Percentiles rank a stretch among this genome's conserved stretches.
phyloP scores from a whole-genome alignment of 1,140 invertebrate species.

The Cecropterus lyciades region DNA sequence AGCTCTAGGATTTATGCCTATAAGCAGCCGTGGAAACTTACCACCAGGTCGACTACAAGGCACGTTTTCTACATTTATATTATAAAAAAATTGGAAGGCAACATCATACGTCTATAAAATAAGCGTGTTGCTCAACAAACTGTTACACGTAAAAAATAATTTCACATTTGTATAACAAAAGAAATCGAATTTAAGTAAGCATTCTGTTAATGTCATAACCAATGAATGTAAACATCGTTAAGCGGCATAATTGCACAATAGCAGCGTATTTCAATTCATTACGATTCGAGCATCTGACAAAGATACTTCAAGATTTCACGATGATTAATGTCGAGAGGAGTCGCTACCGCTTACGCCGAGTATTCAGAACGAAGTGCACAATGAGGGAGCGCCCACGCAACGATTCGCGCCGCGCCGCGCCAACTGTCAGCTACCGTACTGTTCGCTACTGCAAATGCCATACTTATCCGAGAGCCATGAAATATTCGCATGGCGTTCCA shows the following conservation, averaged over 20 bases:
- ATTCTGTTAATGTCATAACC: constrained; percentile 29
- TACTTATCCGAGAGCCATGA: too few relatives aligned
- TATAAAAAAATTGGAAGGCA: too few relatives aligned
- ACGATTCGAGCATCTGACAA: constrained; percentile 42
- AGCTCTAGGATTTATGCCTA: too few relatives aligned
- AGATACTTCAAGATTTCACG: constrained; percentile 37
- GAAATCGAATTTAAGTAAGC: constrained; percentile 4
- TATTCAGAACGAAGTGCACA: constrained; percentile 68
- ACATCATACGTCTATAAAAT: too few relatives aligned
- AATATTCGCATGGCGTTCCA: too few relatives aligned
- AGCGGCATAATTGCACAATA: constrained; percentile 48
- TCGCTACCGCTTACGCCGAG: constrained; percentile 61
- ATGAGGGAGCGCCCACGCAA: constrained; percentile 67
- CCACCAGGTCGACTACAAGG: too few relatives aligned
- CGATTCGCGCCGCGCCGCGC: constrained; percentile 55
- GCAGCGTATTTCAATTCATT: constrained; percentile 45
- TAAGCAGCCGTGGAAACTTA: too few relatives aligned
- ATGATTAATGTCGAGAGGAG: constrained; percentile 73
- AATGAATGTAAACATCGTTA: constrained; percentile 28
- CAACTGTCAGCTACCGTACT: constrained; percentile 71
- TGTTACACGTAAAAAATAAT: too few relatives aligned
- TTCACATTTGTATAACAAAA: neutral
- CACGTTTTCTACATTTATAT: too few relatives aligned
- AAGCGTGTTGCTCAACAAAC: too few relatives aligned
- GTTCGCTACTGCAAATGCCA: constrained; percentile 37